phyloP scores from a whole-genome alignment of 2,113 vertebrate species.

The Mungos mungo region DNA sequence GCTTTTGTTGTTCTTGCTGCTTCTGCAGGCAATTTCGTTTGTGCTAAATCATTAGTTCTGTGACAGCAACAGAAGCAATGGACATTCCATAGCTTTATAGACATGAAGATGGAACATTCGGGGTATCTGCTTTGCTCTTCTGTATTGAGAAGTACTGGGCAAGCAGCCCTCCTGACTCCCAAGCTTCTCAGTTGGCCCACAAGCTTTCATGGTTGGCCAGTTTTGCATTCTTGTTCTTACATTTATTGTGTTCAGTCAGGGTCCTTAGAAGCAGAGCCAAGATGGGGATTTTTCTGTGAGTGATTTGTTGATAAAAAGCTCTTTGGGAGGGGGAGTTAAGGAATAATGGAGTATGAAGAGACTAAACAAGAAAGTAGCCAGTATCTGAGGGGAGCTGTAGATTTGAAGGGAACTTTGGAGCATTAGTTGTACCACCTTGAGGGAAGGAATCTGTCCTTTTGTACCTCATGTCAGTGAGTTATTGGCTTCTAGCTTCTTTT shows the following conservation, averaged over 20 bases:
- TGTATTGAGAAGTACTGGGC: not conserved
- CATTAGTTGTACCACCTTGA: not conserved
- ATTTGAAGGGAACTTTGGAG: not conserved
- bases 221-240: not conserved
- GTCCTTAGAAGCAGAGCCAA: not conserved
- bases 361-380: not conserved
- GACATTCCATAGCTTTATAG: not conserved
- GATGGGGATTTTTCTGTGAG: not conserved
- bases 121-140: fast-evolving
- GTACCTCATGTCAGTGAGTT: not conserved
- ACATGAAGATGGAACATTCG: not conserved
- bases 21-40: not conserved
- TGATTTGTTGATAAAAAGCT: not conserved
- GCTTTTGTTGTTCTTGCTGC: not conserved
- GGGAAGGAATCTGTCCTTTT: not conserved
- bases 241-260: not conserved
- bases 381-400: not conserved
- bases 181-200: not conserved
- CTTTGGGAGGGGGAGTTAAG: not conserved
- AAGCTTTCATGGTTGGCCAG: not conserved
- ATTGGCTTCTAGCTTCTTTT: not conserved
- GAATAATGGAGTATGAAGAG: not conserved
- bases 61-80: no score
- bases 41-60: not conserved
- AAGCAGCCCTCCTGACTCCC: not conserved